Conservation (phyloP, 1,140 invertebrate species). For the Cherax quadricarinatus region DNA sequence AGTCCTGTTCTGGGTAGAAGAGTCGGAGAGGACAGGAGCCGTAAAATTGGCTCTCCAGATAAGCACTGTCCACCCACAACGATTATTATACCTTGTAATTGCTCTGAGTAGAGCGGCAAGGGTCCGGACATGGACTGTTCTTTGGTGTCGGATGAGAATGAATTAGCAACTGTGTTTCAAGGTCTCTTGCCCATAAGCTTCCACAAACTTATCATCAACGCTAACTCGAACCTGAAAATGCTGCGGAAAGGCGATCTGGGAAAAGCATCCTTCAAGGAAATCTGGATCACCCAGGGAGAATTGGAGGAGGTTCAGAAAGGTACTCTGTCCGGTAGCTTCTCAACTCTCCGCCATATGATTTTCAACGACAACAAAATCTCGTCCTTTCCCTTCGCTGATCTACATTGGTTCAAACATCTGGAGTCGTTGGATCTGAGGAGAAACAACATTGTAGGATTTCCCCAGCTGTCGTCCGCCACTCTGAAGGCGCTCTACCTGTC, state of each 20-base stretch:
- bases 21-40: background rate
- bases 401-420: background rate
- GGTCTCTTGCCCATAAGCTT: background rate
- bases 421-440: background rate
- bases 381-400: slow-evolving; percentile 1
- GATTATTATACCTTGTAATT: slow-evolving; percentile 6
- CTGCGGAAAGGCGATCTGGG: background rate
- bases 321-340: background rate
- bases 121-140: slow-evolving; percentile 26
- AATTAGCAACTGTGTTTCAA: background rate
- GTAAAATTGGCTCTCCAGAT: background rate
- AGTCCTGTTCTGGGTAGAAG: background rate
- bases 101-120: background rate
- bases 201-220: background rate
- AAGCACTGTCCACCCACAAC: background rate
- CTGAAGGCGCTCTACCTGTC: background rate
- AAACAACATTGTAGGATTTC: background rate
- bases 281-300: slow-evolving; percentile 12
- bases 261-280: background rate
- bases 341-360: background rate
- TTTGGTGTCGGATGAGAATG: background rate
- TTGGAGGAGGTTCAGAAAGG: background rate
- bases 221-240: background rate
- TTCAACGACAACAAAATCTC: slow-evolving; percentile 18
- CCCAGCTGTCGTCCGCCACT: background rate